Conservation (phyloP, 2,888 invertebrate genomes). For the Abrostola triplasia region DNA sequence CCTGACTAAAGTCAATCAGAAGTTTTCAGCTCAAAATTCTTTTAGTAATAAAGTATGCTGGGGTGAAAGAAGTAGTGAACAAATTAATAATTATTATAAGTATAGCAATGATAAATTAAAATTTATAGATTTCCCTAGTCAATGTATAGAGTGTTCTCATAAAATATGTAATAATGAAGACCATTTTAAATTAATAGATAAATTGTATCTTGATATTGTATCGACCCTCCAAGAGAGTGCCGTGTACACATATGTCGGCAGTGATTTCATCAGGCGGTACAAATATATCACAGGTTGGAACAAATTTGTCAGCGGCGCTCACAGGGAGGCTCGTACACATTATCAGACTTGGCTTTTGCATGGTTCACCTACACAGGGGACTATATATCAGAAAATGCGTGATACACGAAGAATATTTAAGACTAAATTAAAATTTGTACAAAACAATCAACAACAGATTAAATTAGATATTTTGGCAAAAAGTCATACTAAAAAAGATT, state of each 20-base stretch:
- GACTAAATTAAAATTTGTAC: neutral
- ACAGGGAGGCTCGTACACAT: conserved; percentile 3
- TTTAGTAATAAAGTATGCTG: neutral
- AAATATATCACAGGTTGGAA: neutral
- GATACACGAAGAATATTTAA: neutral
- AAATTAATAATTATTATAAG: no score
- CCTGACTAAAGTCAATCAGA: neutral
- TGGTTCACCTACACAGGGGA: conserved; percentile 4
- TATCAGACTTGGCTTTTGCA: neutral
- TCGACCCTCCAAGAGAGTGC: neutral
- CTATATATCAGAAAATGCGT: conserved; percentile 5
- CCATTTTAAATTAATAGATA: neutral
- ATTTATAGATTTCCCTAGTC: no score
- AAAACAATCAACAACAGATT: neutral
- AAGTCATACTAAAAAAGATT: neutral
- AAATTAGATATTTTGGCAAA: neutral
- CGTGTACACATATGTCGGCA: neutral
- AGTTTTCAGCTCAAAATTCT: neutral
- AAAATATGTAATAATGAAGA: no score
- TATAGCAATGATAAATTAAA: no score
- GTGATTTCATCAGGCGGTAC: neutral
- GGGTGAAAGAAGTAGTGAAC: neutral
- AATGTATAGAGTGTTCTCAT: no score
- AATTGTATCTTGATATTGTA: neutral
- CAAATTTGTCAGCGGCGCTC: neutral